phyloP scores from a whole-genome alignment of 2,113 vertebrate genomes.

The Lamprologus tigripictilis region DNA sequence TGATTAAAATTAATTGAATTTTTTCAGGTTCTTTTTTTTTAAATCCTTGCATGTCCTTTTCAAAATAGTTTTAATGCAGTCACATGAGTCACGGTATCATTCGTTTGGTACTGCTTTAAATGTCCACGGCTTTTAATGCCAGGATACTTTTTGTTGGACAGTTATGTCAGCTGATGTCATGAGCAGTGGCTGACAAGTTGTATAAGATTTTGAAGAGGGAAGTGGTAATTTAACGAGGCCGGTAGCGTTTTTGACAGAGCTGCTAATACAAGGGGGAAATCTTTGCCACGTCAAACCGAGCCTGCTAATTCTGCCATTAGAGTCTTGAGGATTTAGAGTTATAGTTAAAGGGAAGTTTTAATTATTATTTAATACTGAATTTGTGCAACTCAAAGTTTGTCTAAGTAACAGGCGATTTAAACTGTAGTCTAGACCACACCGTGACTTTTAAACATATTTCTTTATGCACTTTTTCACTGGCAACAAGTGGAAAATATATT shows the following conservation, averaged over 20 bases:
- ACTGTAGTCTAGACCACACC: background rate
- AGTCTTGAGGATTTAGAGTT: background rate
- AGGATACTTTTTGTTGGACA: background rate
- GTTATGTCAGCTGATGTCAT: slow-evolving; percentile 8
- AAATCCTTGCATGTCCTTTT: background rate
- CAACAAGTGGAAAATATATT: background rate
- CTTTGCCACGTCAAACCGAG: background rate
- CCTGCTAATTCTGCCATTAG: background rate
- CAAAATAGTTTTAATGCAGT: background rate
- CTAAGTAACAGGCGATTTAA: background rate
- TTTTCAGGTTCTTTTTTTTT: background rate
- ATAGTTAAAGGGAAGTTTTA: background rate
- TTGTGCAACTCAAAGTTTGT: background rate
- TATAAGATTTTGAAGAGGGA: slow-evolving; percentile 12
- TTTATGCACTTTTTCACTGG: background rate
- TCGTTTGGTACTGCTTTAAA: background rate
- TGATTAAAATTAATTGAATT: background rate
- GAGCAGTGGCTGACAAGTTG: slow-evolving; percentile 1
- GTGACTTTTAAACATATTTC: background rate
- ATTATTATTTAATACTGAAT: background rate
- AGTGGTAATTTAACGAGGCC: slow-evolving; percentile 24
- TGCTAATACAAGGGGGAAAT: background rate
- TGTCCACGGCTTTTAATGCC: background rate
- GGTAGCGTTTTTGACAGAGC: slow-evolving; percentile 7
- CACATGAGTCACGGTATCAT: background rate